Base-by-base conservation (phyloP, 2,797 vertebrate species). In the Acipenser transmontanus region DNA sequence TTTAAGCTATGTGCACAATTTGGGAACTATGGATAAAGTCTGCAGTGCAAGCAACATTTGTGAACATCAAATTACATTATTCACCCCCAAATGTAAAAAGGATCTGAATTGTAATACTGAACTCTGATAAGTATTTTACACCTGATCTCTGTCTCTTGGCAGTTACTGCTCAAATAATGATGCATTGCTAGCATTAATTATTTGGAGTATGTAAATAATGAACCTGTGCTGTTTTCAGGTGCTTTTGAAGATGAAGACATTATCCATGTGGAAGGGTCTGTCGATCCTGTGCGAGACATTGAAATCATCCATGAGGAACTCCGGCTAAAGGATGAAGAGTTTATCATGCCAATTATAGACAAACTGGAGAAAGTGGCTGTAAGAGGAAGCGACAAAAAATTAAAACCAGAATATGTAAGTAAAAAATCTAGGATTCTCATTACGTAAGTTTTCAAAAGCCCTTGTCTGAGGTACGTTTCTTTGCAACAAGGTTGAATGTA, bases 221-320 rank as follows among this genome's bases (percentile, higher is more conserved):
- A 34, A 4, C 52, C 34, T 61, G 51, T 66, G 52, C 13, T 12
- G 62, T 75, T 80, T 82, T 70, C 72, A 99, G 97, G 97, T 77
- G 94, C 96, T 0, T 99, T 99, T 78, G 97, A 99, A 69, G 95
- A 99, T 73, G 97, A 99, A 82, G 97, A 98, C 76, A 99, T 99
- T 64, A 91, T 97, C 50, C 97, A 99, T 0, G 89, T 98, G 74
- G 97, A 99, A 87, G 97, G 97, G 69, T 94, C 89, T 1, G 93
- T 99, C 7, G 94, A 98, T 83, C 97, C 97, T 6, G 92, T 98
- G 73, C 88, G 90, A 72, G 90, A 92, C 75, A 91, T 91, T 63
- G 89, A 92, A 86, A 91, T 92, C 74, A 92, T 92, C 75, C 89
- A 91, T 4, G 80, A 99, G 83, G 97, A 99, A 71, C 93, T 99